phyloP scores from a whole-genome alignment of 2,797 vertebrate species.

The Urosaurus nigricauda region DNA sequence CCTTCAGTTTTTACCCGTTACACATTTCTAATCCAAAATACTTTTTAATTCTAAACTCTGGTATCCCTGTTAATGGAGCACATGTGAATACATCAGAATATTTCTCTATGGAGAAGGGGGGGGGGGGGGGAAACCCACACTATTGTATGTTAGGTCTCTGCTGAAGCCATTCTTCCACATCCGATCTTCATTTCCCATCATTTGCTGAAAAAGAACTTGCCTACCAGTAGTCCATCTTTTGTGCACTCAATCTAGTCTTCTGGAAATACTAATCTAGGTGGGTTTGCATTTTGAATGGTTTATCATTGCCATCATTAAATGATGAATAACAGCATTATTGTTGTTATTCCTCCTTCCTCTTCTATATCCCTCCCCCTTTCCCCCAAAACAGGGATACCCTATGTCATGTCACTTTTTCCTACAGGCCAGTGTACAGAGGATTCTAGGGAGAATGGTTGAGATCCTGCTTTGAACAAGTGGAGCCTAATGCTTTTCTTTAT shows the following conservation, averaged over 20 bases:
- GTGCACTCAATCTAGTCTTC: not conserved
- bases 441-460: too few species aligned
- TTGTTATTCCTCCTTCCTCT: too few species aligned
- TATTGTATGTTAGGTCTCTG: not conserved
- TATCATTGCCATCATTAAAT: not conserved
- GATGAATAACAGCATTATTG: not conserved
- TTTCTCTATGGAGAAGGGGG: not conserved
- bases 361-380: too few species aligned
- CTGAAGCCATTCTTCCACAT: not conserved
- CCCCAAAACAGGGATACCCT: too few species aligned
- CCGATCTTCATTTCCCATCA: not conserved
- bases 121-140: too few species aligned
- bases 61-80: too few species aligned
- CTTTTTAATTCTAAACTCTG: conserved; percentile 5
- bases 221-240: not conserved
- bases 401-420: too few species aligned
- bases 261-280: not conserved
- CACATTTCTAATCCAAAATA: not conserved
- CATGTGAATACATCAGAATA: not conserved
- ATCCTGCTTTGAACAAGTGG: too few species aligned
- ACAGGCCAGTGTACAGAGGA: too few species aligned
- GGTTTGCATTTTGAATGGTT: not conserved
- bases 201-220: not conserved
- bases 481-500: too few species aligned
- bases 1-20: not conserved